Evolutionary conservation across 2,797 vertebrate species (phyloP).

Genomic region (Acrossocheilus fasciatus): DNA sequence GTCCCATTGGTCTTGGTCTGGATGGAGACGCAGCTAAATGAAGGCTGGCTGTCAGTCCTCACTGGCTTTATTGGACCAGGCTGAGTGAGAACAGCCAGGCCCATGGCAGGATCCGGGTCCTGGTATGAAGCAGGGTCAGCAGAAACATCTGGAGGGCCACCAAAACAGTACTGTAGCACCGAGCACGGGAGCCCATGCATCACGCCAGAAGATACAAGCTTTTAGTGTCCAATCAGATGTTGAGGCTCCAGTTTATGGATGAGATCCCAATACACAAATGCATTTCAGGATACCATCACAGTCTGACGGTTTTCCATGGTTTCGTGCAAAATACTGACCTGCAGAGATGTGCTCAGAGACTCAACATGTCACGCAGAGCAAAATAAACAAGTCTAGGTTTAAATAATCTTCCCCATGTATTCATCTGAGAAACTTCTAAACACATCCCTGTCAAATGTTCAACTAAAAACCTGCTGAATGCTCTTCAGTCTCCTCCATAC

Average conservation of each 20-base stretch:
- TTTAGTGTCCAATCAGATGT: constrained; percentile 1
- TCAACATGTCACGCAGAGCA: neutral
- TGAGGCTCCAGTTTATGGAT: neutral
- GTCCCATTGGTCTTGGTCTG: constrained; percentile 66
- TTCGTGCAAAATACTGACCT: neutral
- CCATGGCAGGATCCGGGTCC: constrained; percentile 53
- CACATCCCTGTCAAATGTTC: neutral
- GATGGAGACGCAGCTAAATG: constrained; percentile 65
- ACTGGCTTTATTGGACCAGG: constrained; percentile 60
- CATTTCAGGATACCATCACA: constrained; percentile 29
- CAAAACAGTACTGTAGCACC: constrained; percentile 80
- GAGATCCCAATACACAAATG: neutral
- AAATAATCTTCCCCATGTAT: neutral
- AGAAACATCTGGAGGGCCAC: constrained; percentile 73
- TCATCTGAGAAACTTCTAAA: neutral
- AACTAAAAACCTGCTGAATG: neutral
- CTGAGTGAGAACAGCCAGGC: constrained; percentile 70
- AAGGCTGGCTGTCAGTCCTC: constrained; percentile 58
- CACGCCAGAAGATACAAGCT: constrained; percentile 34
- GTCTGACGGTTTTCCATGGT: neutral
- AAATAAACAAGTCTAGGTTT: neutral
- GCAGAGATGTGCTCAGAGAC: neutral
- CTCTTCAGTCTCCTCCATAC: neutral
- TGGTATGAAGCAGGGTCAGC: constrained; percentile 63
- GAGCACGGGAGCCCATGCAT: constrained; percentile 83